Conservation (phyloP, 2,113 vertebrate species). For the Delphinapterus leucas region DNA sequence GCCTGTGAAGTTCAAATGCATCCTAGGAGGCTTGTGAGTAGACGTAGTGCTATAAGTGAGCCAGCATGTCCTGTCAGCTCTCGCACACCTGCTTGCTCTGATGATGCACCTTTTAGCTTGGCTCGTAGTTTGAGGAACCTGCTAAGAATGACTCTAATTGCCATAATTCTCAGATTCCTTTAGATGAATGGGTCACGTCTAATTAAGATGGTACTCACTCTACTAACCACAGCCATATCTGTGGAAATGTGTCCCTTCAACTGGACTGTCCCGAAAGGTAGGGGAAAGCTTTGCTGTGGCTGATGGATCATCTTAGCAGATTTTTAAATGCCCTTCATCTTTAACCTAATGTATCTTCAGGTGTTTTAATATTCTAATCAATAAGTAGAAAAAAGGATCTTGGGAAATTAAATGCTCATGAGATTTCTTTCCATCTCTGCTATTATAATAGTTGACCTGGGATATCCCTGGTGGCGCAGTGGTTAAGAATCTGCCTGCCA, state of each 20-base stretch:
- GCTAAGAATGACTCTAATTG: neutral
- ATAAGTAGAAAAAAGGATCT: neutral
- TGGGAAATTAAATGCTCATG: neutral
- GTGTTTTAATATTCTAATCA: constrained; percentile 22
- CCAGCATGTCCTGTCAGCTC: neutral
- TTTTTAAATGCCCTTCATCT: constrained; percentile 9
- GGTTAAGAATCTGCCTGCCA: no score
- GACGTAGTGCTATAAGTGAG: fast-evolving
- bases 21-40: neutral
- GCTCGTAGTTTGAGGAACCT: neutral
- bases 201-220: neutral
- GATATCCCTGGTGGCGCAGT: no score
- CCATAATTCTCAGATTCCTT: neutral
- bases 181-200: neutral
- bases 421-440: neutral
- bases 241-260: neutral
- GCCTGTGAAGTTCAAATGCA: neutral
- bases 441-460: neutral
- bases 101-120: neutral
- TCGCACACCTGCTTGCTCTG: neutral
- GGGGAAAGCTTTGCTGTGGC: neutral
- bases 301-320: neutral
- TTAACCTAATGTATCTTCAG: neutral
- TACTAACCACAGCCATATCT: neutral
- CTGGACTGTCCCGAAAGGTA: neutral